A percentile compares a stretch with the other conserved stretches of the same genome.
phyloP scores from a whole-genome alignment of 2,113 vertebrate genomes.

The Tachuris rubrigastra region DNA sequence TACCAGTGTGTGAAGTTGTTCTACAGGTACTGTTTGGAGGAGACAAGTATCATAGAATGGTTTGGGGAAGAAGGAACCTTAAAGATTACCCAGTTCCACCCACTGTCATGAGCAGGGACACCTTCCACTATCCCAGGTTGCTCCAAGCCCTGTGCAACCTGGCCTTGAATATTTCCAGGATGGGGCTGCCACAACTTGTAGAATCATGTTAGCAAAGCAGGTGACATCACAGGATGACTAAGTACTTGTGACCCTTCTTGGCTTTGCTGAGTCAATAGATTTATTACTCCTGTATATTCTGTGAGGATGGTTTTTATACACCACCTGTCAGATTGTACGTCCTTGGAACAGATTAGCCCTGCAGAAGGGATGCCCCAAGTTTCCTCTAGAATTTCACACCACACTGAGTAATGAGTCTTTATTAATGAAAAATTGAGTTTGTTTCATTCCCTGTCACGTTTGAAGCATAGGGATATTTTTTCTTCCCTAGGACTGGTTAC shows the following conservation, averaged over 20 bases:
- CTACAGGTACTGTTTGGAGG: not conserved
- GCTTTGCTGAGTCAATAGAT: slow-evolving; percentile 5
- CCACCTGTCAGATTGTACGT: slow-evolving; percentile 5
- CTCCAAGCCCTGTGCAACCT: not conserved
- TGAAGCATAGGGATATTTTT: slow-evolving; percentile 17
- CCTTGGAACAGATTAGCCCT: slow-evolving; percentile 17
- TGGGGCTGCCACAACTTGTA: not conserved
- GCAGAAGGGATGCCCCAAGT: not conserved
- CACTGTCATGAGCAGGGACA: not conserved
- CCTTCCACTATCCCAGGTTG: not conserved
- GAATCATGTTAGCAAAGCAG: not conserved
- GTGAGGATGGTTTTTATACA: slow-evolving; percentile 1
- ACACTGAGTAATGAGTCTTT: slow-evolving; percentile 18
- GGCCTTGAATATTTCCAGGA: not conserved
- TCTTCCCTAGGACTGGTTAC: not conserved
- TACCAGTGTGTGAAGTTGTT: not conserved
- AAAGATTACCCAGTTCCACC: not conserved
- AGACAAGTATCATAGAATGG: not conserved
- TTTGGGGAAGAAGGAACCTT: not conserved
- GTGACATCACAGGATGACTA: not conserved
- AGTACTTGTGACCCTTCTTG: not conserved
- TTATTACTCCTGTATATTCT: not conserved
- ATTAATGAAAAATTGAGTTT: slow-evolving; percentile 52
- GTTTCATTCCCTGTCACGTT: slow-evolving; percentile 8
- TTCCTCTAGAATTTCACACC: not conserved